Percentiles rank a stretch among this genome's conserved stretches.
Evolutionary conservation across 2,797 vertebrate genomes (phyloP).

Genomic region (Channallabes apus): DNA sequence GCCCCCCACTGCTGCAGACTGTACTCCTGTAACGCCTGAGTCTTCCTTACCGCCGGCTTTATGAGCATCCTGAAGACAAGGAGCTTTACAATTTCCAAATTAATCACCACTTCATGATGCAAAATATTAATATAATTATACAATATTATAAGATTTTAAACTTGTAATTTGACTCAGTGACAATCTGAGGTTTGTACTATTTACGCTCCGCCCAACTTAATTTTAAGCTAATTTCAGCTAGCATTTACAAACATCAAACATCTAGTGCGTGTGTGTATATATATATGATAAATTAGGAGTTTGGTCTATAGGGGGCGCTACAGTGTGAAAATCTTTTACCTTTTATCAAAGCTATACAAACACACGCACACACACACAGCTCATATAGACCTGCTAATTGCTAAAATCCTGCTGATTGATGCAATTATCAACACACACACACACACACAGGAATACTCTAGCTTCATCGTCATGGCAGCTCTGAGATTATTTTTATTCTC

Average conservation of each 20-base stretch:
- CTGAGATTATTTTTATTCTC: conserved; percentile 46
- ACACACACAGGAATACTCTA: conserved; percentile 7
- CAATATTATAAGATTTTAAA: not conserved
- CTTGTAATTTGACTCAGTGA: not conserved
- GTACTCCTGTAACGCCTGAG: not conserved
- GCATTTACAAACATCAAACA: not conserved
- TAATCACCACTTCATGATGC: not conserved
- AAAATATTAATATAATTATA: not conserved
- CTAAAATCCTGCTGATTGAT: not conserved
- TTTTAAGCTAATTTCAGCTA: not conserved
- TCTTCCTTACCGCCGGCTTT: not conserved
- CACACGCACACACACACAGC: not conserved
- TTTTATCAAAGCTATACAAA: not conserved
- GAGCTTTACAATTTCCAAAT: not conserved
- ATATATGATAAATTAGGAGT: not conserved
- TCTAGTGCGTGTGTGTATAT: not conserved
- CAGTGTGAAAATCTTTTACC: not conserved
- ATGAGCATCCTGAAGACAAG: not conserved
- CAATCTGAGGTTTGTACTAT: not conserved
- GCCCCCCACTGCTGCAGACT: not conserved
- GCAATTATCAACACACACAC: not conserved
- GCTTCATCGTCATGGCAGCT: conserved; percentile 52
- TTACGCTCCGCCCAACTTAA: not conserved
- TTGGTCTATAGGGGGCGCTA: not conserved
- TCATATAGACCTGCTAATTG: not conserved